Evolutionary conservation across 2,888 invertebrate genomes (phyloP).

Genomic region (Deilephila porcellus): DNA sequence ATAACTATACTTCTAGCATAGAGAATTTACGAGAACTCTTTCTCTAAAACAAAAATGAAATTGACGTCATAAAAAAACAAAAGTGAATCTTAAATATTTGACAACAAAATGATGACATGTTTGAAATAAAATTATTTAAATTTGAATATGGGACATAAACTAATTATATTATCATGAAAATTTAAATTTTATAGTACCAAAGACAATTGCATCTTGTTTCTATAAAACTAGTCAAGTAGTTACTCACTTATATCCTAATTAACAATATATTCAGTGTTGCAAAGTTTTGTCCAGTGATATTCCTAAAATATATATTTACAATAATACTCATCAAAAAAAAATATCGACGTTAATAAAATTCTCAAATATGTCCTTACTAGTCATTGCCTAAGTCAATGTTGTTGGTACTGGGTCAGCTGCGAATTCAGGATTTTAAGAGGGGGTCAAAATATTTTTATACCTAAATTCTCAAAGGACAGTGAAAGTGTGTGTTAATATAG

Average conservation of each 20-base stretch:
- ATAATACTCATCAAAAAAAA: neutral
- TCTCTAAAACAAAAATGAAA: too few species aligned
- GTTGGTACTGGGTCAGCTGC: neutral
- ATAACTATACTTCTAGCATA: neutral
- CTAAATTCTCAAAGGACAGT: neutral
- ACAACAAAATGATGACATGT: too few species aligned
- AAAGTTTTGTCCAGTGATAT: neutral
- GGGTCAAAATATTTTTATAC: neutral
- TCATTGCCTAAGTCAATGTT: slow-evolving; percentile 22
- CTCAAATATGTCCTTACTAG: neutral
- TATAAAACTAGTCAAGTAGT: neutral
- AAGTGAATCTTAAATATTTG: neutral
- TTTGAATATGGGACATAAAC: neutral
- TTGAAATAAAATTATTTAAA: neutral
- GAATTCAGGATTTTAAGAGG: neutral
- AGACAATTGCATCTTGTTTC: neutral
- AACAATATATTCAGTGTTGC: neutral
- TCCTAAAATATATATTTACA: neutral
- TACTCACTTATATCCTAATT: neutral
- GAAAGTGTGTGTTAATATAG: too few species aligned
- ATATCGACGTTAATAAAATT: neutral
- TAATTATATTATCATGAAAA: neutral
- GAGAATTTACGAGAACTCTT: neutral
- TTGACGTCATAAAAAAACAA: neutral
- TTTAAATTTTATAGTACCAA: neutral